Base-by-base conservation (phyloP, 2,797 vertebrate genomes). In the Tenualosa thibaudeaui region DNA sequence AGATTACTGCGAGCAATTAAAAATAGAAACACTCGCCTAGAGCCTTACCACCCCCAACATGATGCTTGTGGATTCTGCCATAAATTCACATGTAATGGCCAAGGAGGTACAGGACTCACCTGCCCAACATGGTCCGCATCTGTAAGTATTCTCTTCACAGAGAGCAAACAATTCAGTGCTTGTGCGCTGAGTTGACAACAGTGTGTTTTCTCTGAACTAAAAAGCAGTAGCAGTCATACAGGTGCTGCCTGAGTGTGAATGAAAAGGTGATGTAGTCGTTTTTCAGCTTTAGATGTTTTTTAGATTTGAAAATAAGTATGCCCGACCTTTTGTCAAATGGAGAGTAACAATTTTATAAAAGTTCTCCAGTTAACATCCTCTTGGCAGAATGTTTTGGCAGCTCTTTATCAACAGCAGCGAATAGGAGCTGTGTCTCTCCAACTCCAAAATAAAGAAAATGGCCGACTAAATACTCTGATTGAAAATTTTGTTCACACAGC, bases 1-100 rank as follows among this genome's bases (percentile, higher is more conserved):
- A 78, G 71, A 78, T 78, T 78, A 78, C 71, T 78, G 43, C 37
- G 46, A 43, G 71, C 71, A 78, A 46, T 78, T 78, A 46, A 78
- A 78, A 78, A 46, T 22, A 78, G 71, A 78, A 78, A 8, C 40
- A 8, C 40, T 78, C 22, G 6, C 71, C 71, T 78, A 15, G 17
- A 17, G 26, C 40, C 71, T 15, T 46, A 46, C 37, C 71, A 78
- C 71, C 71, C 71, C 43, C 71, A 40, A 78, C 26, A 78, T 40
- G 46, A 78, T 46, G 71, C 71, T 43, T 6, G 71, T 19, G 15
- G 10, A 43, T 22, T 10, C 43, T 15, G 37, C 40, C 40, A 43
- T 40, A 46, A 22, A 78, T 17, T 43, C 6, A 7, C 10, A 71
- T 7, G 13, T 71, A 37, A 71, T 71, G 65, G 10, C 26, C 24